Evolutionary conservation across 2,888 invertebrate genomes (phyloP).

Genomic region (Idaea biselata): DNA sequence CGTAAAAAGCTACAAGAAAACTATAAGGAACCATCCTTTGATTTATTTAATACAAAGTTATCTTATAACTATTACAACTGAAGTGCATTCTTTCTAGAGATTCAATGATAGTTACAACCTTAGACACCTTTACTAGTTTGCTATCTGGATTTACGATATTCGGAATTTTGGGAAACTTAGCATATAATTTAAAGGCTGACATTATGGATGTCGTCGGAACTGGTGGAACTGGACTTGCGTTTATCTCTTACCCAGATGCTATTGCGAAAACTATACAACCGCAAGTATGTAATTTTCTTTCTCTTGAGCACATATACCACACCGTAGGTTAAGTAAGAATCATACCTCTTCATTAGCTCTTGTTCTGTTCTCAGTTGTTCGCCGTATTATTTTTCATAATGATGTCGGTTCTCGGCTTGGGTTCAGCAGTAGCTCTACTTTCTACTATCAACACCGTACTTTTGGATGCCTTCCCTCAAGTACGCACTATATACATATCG

Average conservation of each 20-base stretch:
- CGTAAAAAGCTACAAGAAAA: too few species aligned
- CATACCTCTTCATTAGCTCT: too few species aligned
- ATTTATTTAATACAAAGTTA: not conserved
- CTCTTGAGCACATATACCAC: too few species aligned
- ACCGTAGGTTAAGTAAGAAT: too few species aligned
- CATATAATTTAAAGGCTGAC: constrained; percentile 75
- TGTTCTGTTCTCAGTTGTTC: constrained; percentile 67
- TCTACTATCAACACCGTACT: constrained; percentile 80
- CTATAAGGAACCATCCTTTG: too few species aligned
- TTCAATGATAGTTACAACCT: constrained; percentile 84
- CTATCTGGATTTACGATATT: constrained; percentile 87
- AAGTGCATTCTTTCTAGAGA: constrained; percentile 63
- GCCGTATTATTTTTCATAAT: constrained; percentile 85
- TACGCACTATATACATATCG: constrained; percentile 77
- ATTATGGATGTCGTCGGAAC: constrained; percentile 81
- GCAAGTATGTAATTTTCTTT: constrained; percentile 60
- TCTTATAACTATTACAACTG: not conserved
- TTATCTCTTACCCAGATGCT: constrained; percentile 87
- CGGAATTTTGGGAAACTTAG: constrained; percentile 85
- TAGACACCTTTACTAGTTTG: constrained; percentile 86
- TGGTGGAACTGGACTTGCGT: constrained; percentile 85
- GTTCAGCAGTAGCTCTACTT: constrained; percentile 83
- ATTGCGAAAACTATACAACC: constrained; percentile 84
- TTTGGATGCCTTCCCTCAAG: constrained; percentile 78
- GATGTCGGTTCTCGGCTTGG: constrained; percentile 84